Evolutionary conservation across 2,888 invertebrate species (phyloP).

Genomic region (Drosophila kambysellisi): DNA sequence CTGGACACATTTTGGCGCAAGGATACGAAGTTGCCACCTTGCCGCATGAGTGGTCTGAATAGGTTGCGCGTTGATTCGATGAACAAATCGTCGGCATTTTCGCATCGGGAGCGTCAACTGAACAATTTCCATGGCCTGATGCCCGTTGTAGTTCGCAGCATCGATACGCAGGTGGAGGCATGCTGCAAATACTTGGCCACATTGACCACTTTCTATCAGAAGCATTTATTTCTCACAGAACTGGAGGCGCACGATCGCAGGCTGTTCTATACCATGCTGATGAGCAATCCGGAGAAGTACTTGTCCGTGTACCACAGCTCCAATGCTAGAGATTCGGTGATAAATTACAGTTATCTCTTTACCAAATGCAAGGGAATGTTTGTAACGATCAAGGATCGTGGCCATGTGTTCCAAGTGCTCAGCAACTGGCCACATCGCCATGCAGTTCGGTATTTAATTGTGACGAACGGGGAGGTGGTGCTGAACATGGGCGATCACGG

Average conservation of each 20-base stretch:
- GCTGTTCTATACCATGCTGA: slow-evolving; percentile 51
- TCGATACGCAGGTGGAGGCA: slow-evolving; percentile 41
- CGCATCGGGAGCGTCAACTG: slow-evolving; percentile 54
- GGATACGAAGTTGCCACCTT: background rate
- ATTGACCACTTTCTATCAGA: background rate
- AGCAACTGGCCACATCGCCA: slow-evolving; percentile 53
- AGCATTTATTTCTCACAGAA: slow-evolving; percentile 26
- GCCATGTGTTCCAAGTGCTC: slow-evolving; percentile 50
- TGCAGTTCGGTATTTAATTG: slow-evolving; percentile 42
- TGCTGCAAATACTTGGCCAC: background rate
- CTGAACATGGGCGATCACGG: slow-evolving; percentile 54
- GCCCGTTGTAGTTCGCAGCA: slow-evolving; percentile 28
- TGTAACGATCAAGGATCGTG: slow-evolving; percentile 56
- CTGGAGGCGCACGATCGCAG: slow-evolving; percentile 21
- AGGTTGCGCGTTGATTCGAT: background rate
- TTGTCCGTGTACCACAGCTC: slow-evolving; percentile 28
- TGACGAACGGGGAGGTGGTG: slow-evolving; percentile 48
- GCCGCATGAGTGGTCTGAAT: slow-evolving; percentile 9
- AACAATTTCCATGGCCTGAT: slow-evolving; percentile 50
- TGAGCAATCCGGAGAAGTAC: slow-evolving; percentile 29
- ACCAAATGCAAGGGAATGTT: slow-evolving; percentile 22
- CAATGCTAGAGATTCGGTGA: background rate
- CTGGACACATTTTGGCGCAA: slow-evolving; percentile 45
- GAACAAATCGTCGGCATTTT: slow-evolving; percentile 46
- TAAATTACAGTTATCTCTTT: background rate